Conservation (phyloP, 2,797 vertebrate species). For the Morus bassanus region DNA sequence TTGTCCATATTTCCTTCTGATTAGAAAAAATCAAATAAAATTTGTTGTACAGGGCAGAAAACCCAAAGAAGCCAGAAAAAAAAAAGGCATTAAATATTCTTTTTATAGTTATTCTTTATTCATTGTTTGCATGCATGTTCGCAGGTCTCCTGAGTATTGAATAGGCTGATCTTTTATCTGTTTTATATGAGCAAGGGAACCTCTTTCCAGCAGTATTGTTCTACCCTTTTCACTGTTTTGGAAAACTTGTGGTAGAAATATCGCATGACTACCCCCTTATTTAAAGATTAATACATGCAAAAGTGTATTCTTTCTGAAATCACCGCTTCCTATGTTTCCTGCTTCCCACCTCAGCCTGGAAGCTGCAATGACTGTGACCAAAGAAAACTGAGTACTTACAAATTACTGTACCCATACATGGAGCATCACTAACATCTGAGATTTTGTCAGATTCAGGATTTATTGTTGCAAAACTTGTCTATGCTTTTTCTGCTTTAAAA, state of each 20-base stretch:
- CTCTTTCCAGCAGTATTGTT: background rate
- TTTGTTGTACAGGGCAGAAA: background rate
- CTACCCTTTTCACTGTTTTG: background rate
- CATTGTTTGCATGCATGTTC: background rate
- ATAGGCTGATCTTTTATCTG: background rate
- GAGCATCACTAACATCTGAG: background rate
- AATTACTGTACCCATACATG: background rate
- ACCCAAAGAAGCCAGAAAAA: background rate
- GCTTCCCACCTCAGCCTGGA: background rate
- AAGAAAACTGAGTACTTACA: background rate
- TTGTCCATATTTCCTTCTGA: conserved; percentile 30
- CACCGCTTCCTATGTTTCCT: background rate
- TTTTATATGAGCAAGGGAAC: background rate
- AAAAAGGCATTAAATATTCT: background rate
- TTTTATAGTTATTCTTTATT: background rate
- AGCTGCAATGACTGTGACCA: background rate
- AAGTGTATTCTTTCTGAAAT: background rate
- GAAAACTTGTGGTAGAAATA: background rate
- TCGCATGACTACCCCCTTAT: background rate
- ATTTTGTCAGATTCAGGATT: background rate
- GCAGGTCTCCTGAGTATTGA: background rate
- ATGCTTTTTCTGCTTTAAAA: background rate
- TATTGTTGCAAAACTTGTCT: background rate
- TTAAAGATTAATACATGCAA: background rate
- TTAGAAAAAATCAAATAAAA: conserved; percentile 3